Evolutionary conservation across 2,888 invertebrate genomes (phyloP), one percentile per base, ranked within the genome.

Genomic region (Sphaerophoria rueppellii): DNA sequence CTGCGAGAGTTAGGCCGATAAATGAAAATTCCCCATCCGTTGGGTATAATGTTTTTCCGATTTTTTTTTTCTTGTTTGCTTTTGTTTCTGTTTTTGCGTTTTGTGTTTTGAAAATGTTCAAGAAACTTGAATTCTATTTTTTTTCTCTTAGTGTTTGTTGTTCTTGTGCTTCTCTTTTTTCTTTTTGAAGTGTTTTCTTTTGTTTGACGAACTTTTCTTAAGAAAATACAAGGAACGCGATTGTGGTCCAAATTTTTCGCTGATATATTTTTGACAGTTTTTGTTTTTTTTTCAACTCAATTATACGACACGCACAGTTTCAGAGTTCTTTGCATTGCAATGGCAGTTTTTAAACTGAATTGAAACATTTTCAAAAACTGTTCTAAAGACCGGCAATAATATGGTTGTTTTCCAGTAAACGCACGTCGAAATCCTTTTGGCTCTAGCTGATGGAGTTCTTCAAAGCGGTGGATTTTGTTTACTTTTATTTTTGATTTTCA

Each of bases 311-410:
- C 43, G 61, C 70, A 65, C 61, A 32, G 63, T 72, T 76, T 72
- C 46, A 58, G 76, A 50, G 85, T 77, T 80, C 65, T 69, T 76
- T 63, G 76, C 85, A 85, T 80, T 76, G 43, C 76, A 81, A 77
- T 85, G 70, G 85, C 80, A 85, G 55, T 80, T 76, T 73, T 80
- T 76, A 77, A 85, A 85, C 85, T 85, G 80, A 85, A 79, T 43
- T 67, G 70, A 43, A 71, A 40, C 37, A 35, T 72, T 40, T 32
- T 70, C 55, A 71, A 67, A 57, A 76, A 48, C 52, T 76, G 43
- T 75, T 67, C 54, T 46, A 71, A 16, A 54, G 67, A 48, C 37
- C 37, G 65, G 46, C 57, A 71, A 72, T 71, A 7, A 54, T 67
- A 40, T 67, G 40, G 52, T 54, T 6, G n/a, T 80, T 75, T 76